Evolutionary conservation across 2,888 invertebrate species (phyloP).

Genomic region (Torymus aiolomorphi): DNA sequence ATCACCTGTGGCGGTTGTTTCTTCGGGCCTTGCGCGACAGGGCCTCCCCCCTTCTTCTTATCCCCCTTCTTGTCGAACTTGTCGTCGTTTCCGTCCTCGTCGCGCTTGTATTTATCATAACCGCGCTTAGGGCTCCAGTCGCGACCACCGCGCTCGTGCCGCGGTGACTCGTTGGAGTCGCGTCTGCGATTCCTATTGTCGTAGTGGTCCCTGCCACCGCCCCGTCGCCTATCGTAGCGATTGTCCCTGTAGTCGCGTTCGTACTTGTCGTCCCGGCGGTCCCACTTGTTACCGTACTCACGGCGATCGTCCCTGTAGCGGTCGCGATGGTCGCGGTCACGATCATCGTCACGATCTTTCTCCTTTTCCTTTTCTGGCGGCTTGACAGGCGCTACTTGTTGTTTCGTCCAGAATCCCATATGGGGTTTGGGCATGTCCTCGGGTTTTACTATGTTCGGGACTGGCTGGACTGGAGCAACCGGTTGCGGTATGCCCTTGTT

Average conservation of each 20-base stretch:
- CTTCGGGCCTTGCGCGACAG: background rate
- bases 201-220: slow-evolving; percentile 35
- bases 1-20: slow-evolving; percentile 8
- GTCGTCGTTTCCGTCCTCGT: slow-evolving; percentile 71
- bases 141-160: slow-evolving; percentile 69
- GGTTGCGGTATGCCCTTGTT: slow-evolving; percentile 18
- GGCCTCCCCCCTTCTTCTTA: slow-evolving; percentile 52
- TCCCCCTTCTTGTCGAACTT: slow-evolving; percentile 68
- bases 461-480: slow-evolving; percentile 56
- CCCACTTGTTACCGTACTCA: slow-evolving; percentile 68
- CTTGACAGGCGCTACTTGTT: slow-evolving; percentile 72
- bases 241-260: slow-evolving; percentile 66
- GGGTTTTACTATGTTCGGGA: slow-evolving; percentile 51
- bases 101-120: slow-evolving; percentile 57
- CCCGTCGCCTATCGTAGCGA: slow-evolving; percentile 54
- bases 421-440: slow-evolving; percentile 74
- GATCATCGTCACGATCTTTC: slow-evolving; percentile 68
- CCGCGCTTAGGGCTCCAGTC: slow-evolving; percentile 70
- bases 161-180: slow-evolving; percentile 70
- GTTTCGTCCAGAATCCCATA: slow-evolving; percentile 75
- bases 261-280: slow-evolving; percentile 70
- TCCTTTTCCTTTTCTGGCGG: slow-evolving; percentile 71
- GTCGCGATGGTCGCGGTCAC: slow-evolving; percentile 68
- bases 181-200: slow-evolving; percentile 65
- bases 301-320: slow-evolving; percentile 66